Evolutionary conservation across 2,797 vertebrate genomes (phyloP).

Genomic region (Neosilurus mollespiculum): DNA sequence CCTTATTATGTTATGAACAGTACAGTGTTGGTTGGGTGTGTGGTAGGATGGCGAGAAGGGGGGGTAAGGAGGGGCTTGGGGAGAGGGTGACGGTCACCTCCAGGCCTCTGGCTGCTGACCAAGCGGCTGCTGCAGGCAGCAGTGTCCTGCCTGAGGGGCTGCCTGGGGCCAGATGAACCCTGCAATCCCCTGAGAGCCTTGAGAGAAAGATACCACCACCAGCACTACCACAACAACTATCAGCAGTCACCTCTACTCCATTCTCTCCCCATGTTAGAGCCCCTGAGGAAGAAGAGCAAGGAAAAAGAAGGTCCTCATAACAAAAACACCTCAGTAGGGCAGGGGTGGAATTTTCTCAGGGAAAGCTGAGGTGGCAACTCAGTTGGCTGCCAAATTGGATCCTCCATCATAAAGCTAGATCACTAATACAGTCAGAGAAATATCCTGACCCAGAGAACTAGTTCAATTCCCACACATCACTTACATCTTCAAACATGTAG

Average conservation of each 20-base stretch:
- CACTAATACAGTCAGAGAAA: neutral
- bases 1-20: constrained; percentile 37
- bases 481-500: neutral
- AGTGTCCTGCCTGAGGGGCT: constrained; percentile 75
- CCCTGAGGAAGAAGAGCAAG: neutral
- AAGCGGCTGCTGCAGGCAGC: constrained; percentile 71
- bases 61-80: constrained; percentile 22
- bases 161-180: constrained; percentile 76
- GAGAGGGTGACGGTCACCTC: constrained; percentile 55
- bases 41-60: neutral
- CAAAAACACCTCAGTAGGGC: neutral
- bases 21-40: neutral
- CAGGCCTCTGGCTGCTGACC: constrained; percentile 69
- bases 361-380: constrained; percentile 8
- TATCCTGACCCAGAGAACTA: neutral
- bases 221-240: neutral
- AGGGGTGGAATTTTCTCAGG: neutral
- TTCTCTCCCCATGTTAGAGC: neutral
- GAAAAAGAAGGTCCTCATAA: neutral
- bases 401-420: constrained; percentile 13
- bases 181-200: constrained; percentile 72
- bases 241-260: constrained; percentile 38
- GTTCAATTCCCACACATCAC: neutral
- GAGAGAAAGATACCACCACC: constrained; percentile 57
- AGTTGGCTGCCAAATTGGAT: neutral